These are phyloP conservation scores for Helogale parvula DNA, from an alignment of 2,113 vertebrate genomes.

Conservation along the genomic window DNA sequence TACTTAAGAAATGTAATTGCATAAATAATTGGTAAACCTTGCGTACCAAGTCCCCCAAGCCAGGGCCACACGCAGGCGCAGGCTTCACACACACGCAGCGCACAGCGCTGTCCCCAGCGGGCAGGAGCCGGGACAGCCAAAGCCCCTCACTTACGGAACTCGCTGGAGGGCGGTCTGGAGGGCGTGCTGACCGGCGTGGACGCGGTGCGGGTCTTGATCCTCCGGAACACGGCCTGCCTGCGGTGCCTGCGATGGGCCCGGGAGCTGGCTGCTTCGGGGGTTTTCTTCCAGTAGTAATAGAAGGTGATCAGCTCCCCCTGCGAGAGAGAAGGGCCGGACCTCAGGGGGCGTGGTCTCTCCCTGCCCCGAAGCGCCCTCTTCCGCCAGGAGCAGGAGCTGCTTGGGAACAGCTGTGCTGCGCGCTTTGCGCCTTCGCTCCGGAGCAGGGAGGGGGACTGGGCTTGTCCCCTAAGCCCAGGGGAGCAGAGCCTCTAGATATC, in stretches of 20 bases:
- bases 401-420: too few species aligned
- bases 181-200: slow-evolving; percentile 98
- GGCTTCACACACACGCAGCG: fast-evolving
- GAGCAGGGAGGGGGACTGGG: fast-evolving
- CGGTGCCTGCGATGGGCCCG: slow-evolving; percentile 97
- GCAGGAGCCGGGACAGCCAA: background rate
- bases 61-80: background rate
- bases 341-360: background rate
- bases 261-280: slow-evolving; percentile 97
- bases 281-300: slow-evolving; percentile 99
- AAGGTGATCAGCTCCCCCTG: slow-evolving; percentile 99
- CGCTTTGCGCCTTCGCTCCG: background rate
- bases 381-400: background rate
- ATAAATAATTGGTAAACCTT: background rate
- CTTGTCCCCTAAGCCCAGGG: background rate
- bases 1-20: background rate
- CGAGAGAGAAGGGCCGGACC: slow-evolving; percentile 58
- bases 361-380: fast-evolving
- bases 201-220: slow-evolving; percentile 98
- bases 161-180: slow-evolving; percentile 97
- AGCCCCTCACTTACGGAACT: slow-evolving; percentile 92
- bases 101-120: background rate
- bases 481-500: background rate
- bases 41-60: background rate
- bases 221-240: slow-evolving; percentile 97